These are phyloP conservation scores for Pseudochirops corinnae DNA, from an alignment of 2,797 vertebrate species.

Conservation along the genomic window DNA sequence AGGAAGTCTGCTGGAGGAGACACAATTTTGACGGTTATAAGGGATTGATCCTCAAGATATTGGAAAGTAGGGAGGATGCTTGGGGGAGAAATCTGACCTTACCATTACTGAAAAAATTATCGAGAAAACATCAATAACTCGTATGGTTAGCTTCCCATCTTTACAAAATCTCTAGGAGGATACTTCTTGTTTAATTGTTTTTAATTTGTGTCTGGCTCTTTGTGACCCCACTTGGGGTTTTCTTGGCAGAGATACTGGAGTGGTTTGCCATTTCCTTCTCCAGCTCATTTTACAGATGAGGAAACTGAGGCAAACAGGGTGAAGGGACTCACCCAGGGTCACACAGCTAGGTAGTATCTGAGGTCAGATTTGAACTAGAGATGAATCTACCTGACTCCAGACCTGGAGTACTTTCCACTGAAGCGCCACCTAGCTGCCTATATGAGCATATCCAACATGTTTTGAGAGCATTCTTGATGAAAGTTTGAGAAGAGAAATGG, in stretches of 20 bases:
- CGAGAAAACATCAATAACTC: background rate
- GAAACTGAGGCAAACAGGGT: background rate
- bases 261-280: background rate
- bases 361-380: background rate
- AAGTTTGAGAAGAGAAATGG: background rate
- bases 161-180: background rate
- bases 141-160: background rate
- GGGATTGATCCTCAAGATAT: background rate
- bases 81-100: background rate
- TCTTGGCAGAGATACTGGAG: background rate
- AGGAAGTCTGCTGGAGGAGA: background rate
- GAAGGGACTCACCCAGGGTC: background rate
- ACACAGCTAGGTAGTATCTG: background rate
- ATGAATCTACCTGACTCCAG: background rate
- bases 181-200: background rate
- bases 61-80: background rate
- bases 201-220: background rate
- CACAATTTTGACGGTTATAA: background rate
- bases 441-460: background rate
- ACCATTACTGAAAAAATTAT: background rate
- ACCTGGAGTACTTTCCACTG: background rate
- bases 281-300: background rate
- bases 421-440: background rate
- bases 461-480: background rate
- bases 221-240: background rate